Conservation (phyloP, 1,140 invertebrate genomes). For the Physella acuta region DNA sequence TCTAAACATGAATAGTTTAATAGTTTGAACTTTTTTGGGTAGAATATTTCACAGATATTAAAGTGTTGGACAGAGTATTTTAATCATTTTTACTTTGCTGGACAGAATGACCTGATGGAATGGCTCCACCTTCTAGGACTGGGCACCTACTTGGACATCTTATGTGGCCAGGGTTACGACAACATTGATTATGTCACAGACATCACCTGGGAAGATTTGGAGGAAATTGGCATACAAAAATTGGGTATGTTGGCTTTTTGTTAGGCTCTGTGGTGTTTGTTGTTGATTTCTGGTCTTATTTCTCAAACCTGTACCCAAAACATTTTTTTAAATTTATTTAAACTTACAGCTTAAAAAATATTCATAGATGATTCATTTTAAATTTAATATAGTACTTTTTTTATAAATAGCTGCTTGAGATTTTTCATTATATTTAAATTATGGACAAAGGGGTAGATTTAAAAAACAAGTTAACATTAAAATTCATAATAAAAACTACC, state of each 20-base stretch:
- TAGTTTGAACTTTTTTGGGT: too few relatives aligned
- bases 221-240: constrained; percentile 90
- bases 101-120: constrained; percentile 71
- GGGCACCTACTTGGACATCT: constrained; percentile 85
- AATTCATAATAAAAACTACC: too few relatives aligned
- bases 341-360: too few relatives aligned
- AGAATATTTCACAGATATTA: too few relatives aligned
- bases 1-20: too few relatives aligned
- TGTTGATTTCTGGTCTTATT: background rate
- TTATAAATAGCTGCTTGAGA: background rate
- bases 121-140: constrained; percentile 88
- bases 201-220: constrained; percentile 97
- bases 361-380: too few relatives aligned
- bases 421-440: too few relatives aligned
- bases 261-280: background rate
- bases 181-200: constrained; percentile 83
- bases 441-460: too few relatives aligned
- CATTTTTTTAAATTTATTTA: too few relatives aligned
- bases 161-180: constrained; percentile 89
- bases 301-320: too few relatives aligned
- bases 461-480: too few relatives aligned
- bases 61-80: background rate
- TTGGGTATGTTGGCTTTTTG: constrained; percentile 53
- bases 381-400: too few relatives aligned
- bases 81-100: background rate